Base-by-base conservation (phyloP, 1,140 invertebrate species). In the Stegodyphus dumicola region DNA sequence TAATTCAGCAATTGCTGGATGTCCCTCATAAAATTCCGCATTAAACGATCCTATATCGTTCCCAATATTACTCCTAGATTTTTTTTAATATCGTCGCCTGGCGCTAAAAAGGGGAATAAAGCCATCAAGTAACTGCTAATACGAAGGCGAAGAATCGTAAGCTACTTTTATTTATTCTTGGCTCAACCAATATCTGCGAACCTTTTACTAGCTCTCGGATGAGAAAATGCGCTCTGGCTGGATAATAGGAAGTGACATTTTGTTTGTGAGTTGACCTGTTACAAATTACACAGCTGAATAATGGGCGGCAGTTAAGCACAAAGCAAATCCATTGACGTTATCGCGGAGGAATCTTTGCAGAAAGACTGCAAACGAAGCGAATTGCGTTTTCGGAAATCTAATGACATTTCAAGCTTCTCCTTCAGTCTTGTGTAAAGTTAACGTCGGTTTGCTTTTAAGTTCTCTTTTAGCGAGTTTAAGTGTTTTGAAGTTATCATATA, bases 201-300 rank as follows among this genome's bases (percentile, higher is more conserved):
- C 48, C 70, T 71, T 71, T 71, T 71, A 71, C 51, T 71, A 71
- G 33, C 11, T 13, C 13, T 71, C 10, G 13, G 70, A 71, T 71
- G 51, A 10, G 33, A 51, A 9, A 51, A 13, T 5, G 49, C 7
- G 51, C 15, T 9, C 13, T 13, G 48, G 51, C 7, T 13, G 48
- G 51, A 13, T 49, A 49, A 13, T 13, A 51, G 33, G 15, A 51
- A 52, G 48, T 52, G 70, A 52, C 70, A 49, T 18, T 71, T 51
- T 51, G 9, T 49, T 9, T 3, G 11, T 33, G 70, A 71, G 70
- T 7, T 71, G 70, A 49, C 70, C 70, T 71, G 51, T 71, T 71
- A 51, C 33, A 71, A 67, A 67, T 67, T 67, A 67, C 66, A 18
- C 33, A 18, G 15, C 66, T 67, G 66, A 67, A 67, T 67, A 18